Evolutionary conservation across 2,113 vertebrate genomes (phyloP), one percentile per base, ranked within the genome.

Genomic region (Ammodytes dubius): DNA sequence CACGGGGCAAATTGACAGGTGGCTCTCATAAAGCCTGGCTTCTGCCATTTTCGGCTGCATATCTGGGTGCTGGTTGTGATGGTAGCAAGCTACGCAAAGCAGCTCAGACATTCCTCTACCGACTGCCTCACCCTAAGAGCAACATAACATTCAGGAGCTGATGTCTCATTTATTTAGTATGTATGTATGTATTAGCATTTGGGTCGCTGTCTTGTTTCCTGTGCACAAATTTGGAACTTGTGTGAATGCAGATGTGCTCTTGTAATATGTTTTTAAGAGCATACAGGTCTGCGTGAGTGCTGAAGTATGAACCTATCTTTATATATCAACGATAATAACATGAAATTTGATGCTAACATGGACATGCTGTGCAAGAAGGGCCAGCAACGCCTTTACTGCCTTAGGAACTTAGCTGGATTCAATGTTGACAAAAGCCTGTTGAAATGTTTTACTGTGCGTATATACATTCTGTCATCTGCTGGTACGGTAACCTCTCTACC

Each of bases 1-100:
- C 46, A 73, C 47, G 70, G 7, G 0, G 66, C 50, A 60, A 53
- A 70, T 27, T 35, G 3, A 56, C 58, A 46, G 68, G 39, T 77
- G 57, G 43, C 8, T 68, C 50, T 50, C 37, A 0, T 59, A 10
- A 60, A 60, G 60, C 67, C 27, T 27, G 10, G 79, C 79, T 67
- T 15, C 66, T 37, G 53, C 37, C 1, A 19, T 67, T 49, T 67
- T 35, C 39, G 60, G 19, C 17, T 52, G 15, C 39, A 1, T 43
- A 6, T 13, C 17, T 19, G 47, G 40, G 19, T 46, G 43, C 4
- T 14, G 15, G 17, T 42, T 7, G 11, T 46, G 70, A 60, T 45
- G 6, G 35, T n/a, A 53, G 66, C 15, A 66, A 27, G 17, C 17
- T 2, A 47, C 27, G 15, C 27, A 64, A 43, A 74, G 19, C 4